Evolutionary conservation across 2,888 invertebrate genomes (phyloP), one percentile per base, ranked within the genome.

Genomic region (Leucoma salicis): DNA sequence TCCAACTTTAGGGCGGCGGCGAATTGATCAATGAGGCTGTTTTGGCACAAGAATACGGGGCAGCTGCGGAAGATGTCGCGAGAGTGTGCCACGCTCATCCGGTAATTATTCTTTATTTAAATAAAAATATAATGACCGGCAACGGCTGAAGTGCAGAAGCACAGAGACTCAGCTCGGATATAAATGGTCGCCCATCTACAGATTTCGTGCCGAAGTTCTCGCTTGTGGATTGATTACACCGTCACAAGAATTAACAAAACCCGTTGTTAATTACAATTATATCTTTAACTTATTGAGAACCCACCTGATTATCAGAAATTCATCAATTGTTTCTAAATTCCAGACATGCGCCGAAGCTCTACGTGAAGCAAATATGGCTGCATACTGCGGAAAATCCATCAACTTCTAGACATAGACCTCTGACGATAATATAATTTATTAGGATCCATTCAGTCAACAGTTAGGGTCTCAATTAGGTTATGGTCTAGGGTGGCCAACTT

Each of bases 21-120:
- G 99, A 99, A 87, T 90, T 99, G 70, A 98, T 99, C 70, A 99
- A 99, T 80, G 99, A 99, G 85, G 99, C 99, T 31, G 98, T 97
- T 14, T 91, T 99, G 61, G 99, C 99, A 15, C 97, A 99, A 93
- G 99, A 99, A 82, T 99, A 99, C 82, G 99, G 99, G 60, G 99
- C 99, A 15, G 96, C 99, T 0, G 96, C 97, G 49, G 99, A 99
- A 89, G 99, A 99, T 82, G 94, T 99, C 56, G 99, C 99, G 13
- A 92, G 99, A 74, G 98, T 98, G 31, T 99, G 99, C 75, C 99
- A 99, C 89, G 99, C 99, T 42, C 99, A 99, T 93, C 99, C 99
- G 32, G 97, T 97, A 89, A 92, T 93, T 88, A 40, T 29, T 32
- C 27, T 21, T 6, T 16, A 16, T 16, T 16, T 6, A n/a, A n/a